Base-by-base conservation (phyloP, 2,113 vertebrate species). In the Zonotrichia leucophrys region DNA sequence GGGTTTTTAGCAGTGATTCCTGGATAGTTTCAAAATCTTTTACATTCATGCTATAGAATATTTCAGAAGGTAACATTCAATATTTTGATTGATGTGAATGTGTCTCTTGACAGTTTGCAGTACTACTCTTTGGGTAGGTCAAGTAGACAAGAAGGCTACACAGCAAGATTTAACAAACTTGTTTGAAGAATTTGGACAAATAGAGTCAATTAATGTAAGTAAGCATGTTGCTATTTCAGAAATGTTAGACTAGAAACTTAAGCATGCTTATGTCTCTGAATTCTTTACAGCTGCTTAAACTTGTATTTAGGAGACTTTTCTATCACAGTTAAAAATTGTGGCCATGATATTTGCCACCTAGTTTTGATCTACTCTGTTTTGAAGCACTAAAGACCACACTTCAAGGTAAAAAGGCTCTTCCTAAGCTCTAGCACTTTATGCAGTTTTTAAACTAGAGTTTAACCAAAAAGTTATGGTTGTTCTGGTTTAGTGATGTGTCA, bases 201-300 rank as follows among this genome's bases (percentile, higher is more conserved):
- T 99, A 84, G 99, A 99, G 96, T 99, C 99, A n/a, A 99, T 99
- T 92, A 99, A 99, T 96, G 99, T 99, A 96, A 99, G 99, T 98
- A 89, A 66, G 49, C 21, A 3, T 28, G 22, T 75, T 86, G 33
- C 31, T 15, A 7, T 87, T 89, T 78, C 24, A 56, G 80, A 27
- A 47, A 24, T 83, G 66, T 39, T 17, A 83, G 37, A 39, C 46
- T 59, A 35, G 62, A 27, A 92, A 42, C 7, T 66, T 67, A 35
- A 77, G 20, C 6, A 16, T 67, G 42, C 7, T 52, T 90, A 22
- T 28, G 14, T 24, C 15, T 66, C 41, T 73, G 33, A 82, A 33
- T 85, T 89, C 46, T 16, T 60, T 84, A 42, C 30, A 68, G 23
- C 58, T 47, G 20, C 11, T 47, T 68, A 58, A 89, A 9, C 14